phyloP scores from a whole-genome alignment of 2,797 vertebrate species.

The Oreortyx pictus region DNA sequence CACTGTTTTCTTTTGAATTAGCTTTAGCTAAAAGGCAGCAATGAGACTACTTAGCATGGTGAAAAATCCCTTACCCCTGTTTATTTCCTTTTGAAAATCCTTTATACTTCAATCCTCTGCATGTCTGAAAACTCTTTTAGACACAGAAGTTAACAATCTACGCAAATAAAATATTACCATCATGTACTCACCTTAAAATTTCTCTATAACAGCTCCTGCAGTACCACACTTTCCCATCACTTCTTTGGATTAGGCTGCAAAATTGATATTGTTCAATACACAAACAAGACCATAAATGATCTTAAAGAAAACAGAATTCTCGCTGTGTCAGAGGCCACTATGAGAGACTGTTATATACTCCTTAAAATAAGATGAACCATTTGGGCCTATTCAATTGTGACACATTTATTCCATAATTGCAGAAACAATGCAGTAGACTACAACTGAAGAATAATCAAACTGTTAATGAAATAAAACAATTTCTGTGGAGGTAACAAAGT shows the following conservation, averaged over 20 bases:
- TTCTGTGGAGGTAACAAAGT: conserved; percentile 3
- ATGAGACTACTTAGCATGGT: conserved; percentile 35
- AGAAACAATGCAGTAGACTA: conserved; percentile 23
- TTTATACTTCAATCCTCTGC: conserved; percentile 43
- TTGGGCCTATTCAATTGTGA: conserved; percentile 28
- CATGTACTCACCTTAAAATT: not conserved
- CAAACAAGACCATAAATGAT: conserved; percentile 3
- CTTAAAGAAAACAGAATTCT: conserved; percentile 62
- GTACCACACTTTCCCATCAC: conserved; percentile 7
- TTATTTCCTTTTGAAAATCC: conserved; percentile 63
- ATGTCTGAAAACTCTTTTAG: conserved; percentile 29
- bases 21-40: conserved; percentile 20
- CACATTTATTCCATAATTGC: conserved; percentile 63
- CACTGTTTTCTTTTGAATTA: conserved; percentile 62
- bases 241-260: conserved; percentile 43
- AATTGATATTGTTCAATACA: conserved; percentile 53
- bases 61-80: conserved; percentile 41
- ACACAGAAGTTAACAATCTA: not conserved
- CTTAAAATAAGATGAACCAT: conserved; percentile 11
- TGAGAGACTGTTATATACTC: not conserved
- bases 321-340: conserved; percentile 31
- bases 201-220: conserved; percentile 40
- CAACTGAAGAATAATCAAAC: conserved; percentile 59
- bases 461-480: conserved; percentile 8
- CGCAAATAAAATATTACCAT: conserved; percentile 34